Evolutionary conservation across 1,140 invertebrate species (phyloP).

Genomic region (Pinna nobilis): DNA sequence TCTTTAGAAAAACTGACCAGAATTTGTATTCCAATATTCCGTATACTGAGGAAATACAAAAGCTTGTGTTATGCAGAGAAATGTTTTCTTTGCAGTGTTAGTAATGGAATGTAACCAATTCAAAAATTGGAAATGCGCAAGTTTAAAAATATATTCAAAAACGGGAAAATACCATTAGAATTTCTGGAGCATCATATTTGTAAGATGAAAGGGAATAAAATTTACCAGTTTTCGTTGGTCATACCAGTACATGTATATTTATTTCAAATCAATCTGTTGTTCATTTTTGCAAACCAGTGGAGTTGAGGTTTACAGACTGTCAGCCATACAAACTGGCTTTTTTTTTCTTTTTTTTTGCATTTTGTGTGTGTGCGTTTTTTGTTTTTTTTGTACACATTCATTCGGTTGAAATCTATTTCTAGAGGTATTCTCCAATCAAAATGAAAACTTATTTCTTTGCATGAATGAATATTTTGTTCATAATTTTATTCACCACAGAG

Average conservation of each 20-base stretch:
- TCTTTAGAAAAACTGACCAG: neutral
- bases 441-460: neutral
- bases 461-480: neutral
- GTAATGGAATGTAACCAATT: neutral
- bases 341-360: neutral
- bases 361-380: neutral
- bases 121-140: neutral
- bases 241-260: neutral
- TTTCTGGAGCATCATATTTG: neutral
- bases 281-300: neutral
- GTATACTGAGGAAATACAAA: neutral
- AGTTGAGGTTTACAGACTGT: neutral
- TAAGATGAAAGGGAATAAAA: neutral
- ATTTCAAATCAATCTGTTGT: neutral
- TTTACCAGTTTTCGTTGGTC: neutral
- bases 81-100: neutral
- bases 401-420: neutral
- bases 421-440: neutral
- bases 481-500: neutral
- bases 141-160: neutral
- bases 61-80: neutral
- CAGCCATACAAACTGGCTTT: neutral
- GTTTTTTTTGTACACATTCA: neutral
- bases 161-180: neutral
- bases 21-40: neutral